Conservation (phyloP, 1,140 invertebrate species). For the Ceratitis capitata region DNA sequence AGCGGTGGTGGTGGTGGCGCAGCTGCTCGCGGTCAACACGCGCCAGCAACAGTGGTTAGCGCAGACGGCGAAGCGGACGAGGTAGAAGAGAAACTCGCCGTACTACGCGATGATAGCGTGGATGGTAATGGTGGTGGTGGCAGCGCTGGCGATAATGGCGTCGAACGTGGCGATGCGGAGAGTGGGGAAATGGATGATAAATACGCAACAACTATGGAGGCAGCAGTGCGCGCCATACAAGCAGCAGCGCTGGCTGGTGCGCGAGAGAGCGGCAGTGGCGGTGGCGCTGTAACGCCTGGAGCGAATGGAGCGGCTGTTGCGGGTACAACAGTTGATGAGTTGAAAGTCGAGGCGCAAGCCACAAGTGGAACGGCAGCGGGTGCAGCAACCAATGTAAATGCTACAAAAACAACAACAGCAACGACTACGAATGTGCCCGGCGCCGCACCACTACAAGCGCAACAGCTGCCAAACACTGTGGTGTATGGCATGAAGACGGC, state of each 20-base stretch:
- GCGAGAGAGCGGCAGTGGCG: not conserved
- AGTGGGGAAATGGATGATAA: slow-evolving; percentile 17
- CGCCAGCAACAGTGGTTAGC: not conserved
- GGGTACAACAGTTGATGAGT: not conserved
- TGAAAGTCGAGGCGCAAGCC: not conserved
- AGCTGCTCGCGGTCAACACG: slow-evolving; percentile 2
- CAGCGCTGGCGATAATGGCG: slow-evolving; percentile 39
- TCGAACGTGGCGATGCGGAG: not conserved
- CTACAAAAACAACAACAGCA: slow-evolving; percentile 16
- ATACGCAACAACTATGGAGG: slow-evolving; percentile 11
- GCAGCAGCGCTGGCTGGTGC: slow-evolving; percentile 19
- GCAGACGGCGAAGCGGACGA: slow-evolving; percentile 26
- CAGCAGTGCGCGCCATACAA: slow-evolving; percentile 20
- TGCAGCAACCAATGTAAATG: not conserved
- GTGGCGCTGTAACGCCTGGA: not conserved
- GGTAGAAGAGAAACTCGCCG: slow-evolving; percentile 37
- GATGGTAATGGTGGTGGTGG: slow-evolving; percentile 29
- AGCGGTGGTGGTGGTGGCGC: slow-evolving; percentile 32
- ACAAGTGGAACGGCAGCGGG: not conserved
- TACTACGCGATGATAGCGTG: slow-evolving; percentile 9
- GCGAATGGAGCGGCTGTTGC: not conserved
- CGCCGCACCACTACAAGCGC: not conserved
- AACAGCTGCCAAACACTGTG: not conserved
- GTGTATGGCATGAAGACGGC: slow-evolving; percentile 3
- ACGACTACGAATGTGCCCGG: not conserved